Conservation (phyloP, 2,113 vertebrate species). For the Oostethus manadensis region DNA sequence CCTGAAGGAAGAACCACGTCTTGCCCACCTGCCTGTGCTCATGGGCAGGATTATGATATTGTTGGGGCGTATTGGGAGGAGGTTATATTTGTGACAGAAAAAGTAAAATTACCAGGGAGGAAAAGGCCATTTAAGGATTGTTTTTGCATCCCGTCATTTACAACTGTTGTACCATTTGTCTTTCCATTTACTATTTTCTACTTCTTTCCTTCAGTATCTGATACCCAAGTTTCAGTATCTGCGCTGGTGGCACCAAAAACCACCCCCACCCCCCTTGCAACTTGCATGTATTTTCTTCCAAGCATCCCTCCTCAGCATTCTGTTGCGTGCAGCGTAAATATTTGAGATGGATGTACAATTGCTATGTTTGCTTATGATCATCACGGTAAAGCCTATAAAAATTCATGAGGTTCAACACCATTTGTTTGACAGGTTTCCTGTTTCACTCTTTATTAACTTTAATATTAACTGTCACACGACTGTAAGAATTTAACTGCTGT, state of each 20-base stretch:
- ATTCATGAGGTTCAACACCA: neutral
- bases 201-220: conserved; percentile 41
- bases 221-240: conserved; percentile 53
- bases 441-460: neutral
- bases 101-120: conserved; percentile 1
- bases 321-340: conserved; percentile 7
- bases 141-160: conserved; percentile 15
- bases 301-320: conserved; percentile 10
- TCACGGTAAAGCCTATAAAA: neutral
- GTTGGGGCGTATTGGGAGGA: conserved; percentile 13
- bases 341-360: neutral
- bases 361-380: neutral
- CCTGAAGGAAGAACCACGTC: conserved; percentile 48
- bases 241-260: conserved; percentile 43
- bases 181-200: neutral
- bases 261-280: neutral
- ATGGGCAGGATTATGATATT: conserved; percentile 59
- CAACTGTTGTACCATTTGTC: conserved; percentile 14
- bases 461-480: neutral
- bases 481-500: too few species aligned
- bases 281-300: conserved; percentile 12
- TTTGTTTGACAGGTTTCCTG: neutral
- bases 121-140: conserved; percentile 8
- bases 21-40: too few species aligned
- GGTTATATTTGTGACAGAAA: conserved; percentile 9